These are phyloP conservation scores for Folsomia manolachei DNA, from an alignment of 2,888 invertebrate genomes.

Conservation along the genomic window DNA sequence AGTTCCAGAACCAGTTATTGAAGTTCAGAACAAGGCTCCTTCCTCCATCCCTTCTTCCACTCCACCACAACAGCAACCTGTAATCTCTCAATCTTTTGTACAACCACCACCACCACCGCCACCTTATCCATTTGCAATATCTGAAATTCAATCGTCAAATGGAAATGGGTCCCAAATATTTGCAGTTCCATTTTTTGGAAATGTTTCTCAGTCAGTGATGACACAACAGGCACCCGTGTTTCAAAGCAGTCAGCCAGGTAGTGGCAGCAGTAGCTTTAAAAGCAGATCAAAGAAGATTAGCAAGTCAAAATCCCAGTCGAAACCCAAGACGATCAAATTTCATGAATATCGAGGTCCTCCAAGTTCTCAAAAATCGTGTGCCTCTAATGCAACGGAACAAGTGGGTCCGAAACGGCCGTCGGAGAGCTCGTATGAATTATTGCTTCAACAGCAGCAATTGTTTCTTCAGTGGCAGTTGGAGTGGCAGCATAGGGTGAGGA, in stretches of 20 bases:
- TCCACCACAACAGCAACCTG: conserved; percentile 23
- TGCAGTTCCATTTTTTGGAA: conserved; percentile 10
- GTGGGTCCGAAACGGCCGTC: conserved; percentile 53
- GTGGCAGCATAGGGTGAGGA: conserved; percentile 67
- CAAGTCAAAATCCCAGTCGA: conserved; percentile 72
- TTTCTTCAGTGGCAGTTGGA: conserved; percentile 83
- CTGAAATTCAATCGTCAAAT: background rate
- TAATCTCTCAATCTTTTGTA: conserved; percentile 14
- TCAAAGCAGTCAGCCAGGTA: background rate
- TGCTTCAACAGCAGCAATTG: conserved; percentile 90
- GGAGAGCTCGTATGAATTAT: conserved; percentile 82
- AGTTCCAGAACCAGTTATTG: conserved; percentile 46
- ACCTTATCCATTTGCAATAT: conserved; percentile 14
- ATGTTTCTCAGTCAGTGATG: background rate
- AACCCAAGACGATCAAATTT: conserved; percentile 73
- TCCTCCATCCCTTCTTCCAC: conserved; percentile 50
- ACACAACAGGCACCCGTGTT: conserved; percentile 10
- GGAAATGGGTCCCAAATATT: background rate
- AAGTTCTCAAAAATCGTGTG: conserved; percentile 73
- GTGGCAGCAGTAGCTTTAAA: conserved; percentile 21
- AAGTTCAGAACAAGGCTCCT: conserved; percentile 55
- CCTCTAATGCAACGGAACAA: conserved; percentile 33
- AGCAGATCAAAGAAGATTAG: conserved; percentile 38
- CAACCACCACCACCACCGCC: background rate
- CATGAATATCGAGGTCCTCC: conserved; percentile 95